phyloP scores from a whole-genome alignment of 2,888 invertebrate genomes.

The Drosophila demipolita region DNA sequence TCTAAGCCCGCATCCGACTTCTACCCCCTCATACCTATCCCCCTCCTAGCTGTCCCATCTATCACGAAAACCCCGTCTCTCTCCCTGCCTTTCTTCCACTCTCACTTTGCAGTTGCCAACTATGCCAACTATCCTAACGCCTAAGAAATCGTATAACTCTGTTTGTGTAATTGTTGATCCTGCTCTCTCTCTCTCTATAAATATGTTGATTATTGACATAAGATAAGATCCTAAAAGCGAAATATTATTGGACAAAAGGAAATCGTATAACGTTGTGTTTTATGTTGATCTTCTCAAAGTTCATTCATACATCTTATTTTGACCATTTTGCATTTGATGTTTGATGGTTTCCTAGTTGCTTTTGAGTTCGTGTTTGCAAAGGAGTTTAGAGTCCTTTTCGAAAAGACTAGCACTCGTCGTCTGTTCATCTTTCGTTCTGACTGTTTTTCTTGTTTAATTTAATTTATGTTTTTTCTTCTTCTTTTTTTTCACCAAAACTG shows the following conservation, averaged over 20 bases:
- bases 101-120: not conserved
- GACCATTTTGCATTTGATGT: constrained; percentile 59
- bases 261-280: constrained; percentile 79
- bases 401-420: constrained; percentile 83
- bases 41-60: constrained; percentile 24
- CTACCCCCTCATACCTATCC: not conserved
- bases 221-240: constrained; percentile 51
- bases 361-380: constrained; percentile 43
- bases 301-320: not conserved
- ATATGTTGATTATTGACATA: constrained; percentile 13
- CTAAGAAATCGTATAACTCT: constrained; percentile 57
- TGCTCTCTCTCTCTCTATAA: constrained; percentile 9
- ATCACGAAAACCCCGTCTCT: constrained; percentile 17
- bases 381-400: constrained; percentile 85
- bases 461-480: not conserved
- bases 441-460: not conserved
- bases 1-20: constrained; percentile 14
- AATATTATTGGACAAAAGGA: constrained; percentile 59
- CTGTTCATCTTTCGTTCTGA: constrained; percentile 34
- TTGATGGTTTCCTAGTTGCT: constrained; percentile 36
- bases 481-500: constrained; percentile 52
- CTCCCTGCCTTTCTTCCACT: constrained; percentile 2
- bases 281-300: constrained; percentile 39
- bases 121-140: constrained; percentile 37
- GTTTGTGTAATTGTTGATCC: constrained; percentile 23